Evolutionary conservation across 1,140 invertebrate species (phyloP).

Genomic region (Pinna nobilis): DNA sequence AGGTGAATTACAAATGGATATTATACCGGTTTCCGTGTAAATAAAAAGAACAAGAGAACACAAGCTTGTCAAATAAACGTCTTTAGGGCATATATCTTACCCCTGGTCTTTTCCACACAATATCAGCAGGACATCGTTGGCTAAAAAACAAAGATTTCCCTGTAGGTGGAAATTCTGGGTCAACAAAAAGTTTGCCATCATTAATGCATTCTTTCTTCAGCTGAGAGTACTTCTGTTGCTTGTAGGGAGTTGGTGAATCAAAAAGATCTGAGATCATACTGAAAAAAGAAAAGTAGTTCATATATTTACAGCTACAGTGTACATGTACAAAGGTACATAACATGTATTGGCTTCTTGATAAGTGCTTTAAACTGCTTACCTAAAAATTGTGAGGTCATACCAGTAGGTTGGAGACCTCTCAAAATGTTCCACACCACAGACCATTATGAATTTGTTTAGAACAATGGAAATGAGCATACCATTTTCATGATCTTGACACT

Average conservation of each 20-base stretch:
- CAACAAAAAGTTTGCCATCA: slow-evolving; percentile 75
- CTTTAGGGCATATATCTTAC: slow-evolving; percentile 54
- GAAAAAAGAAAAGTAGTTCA: not conserved
- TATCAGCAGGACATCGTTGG: slow-evolving; percentile 62
- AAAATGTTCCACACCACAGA: no score
- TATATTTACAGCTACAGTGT: not conserved
- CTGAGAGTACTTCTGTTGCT: slow-evolving; percentile 71
- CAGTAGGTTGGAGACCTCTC: no score
- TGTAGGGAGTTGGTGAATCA: slow-evolving; percentile 60
- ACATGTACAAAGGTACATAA: no score
- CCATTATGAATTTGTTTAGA: no score
- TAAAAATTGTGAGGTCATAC: no score
- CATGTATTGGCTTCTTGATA: no score
- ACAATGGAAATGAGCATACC: no score
- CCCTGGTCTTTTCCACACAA: slow-evolving; percentile 76
- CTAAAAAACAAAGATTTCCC: slow-evolving; percentile 75
- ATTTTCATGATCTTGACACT: no score
- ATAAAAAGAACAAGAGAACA: not conserved
- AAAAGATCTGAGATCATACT: slow-evolving; percentile 33
- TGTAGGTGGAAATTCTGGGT: slow-evolving; percentile 76
- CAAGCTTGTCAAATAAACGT: not conserved
- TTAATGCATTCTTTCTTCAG: slow-evolving; percentile 68
- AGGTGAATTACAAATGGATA: not conserved
- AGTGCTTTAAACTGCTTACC: no score
- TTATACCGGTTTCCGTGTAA: not conserved